Base-by-base conservation (phyloP, 2,888 invertebrate genomes). In the Ligdia adustata region DNA sequence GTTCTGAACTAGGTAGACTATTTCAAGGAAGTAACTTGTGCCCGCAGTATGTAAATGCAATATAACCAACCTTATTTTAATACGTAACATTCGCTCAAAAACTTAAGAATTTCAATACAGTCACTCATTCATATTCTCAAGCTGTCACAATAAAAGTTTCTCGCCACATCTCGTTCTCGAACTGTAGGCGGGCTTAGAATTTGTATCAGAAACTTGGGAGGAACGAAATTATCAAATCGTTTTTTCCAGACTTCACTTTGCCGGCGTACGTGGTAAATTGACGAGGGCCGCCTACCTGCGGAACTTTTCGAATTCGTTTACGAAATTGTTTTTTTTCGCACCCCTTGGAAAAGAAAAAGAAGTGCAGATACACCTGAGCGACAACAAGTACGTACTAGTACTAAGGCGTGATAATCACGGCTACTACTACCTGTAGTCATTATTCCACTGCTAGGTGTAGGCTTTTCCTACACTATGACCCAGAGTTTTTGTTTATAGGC, bases 261-360 rank as follows among this genome's bases (percentile, higher is more conserved):
- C 50, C 15, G 39, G 49, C 49, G 63, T 61, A 60, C 65, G 63
- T 63, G 65, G 57, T 39, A 62, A 69, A 69, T 69, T 63, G 57
- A 52, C 46, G 35, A 55, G 56, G 54, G 51, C 54, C 39, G 52
- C 48, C 53, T 52, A 55, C 61, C 58, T 52, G 59, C 20, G 47
- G 65, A 70, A 72, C 65, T 72, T 73, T 66, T 35, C 45, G 48
- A 69, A 69, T 69, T 65, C 51, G 60, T 62, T 53, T 56, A 59
- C 64, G 41, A 71, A 72, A 66, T 69, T 64, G 62, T 64, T 71
- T 64, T 65, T 35, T 40, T 24, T 41, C 59, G 56, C 57, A 51
- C 61, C 55, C 56, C 46, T n/a, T n/a, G n/a, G n/a, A n/a, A 7
- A 2, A 22, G 44, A 60, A 59, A 55, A 52, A 66, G 20, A 18